Conservation (phyloP, 2,113 vertebrate species). For the Egretta garzetta region DNA sequence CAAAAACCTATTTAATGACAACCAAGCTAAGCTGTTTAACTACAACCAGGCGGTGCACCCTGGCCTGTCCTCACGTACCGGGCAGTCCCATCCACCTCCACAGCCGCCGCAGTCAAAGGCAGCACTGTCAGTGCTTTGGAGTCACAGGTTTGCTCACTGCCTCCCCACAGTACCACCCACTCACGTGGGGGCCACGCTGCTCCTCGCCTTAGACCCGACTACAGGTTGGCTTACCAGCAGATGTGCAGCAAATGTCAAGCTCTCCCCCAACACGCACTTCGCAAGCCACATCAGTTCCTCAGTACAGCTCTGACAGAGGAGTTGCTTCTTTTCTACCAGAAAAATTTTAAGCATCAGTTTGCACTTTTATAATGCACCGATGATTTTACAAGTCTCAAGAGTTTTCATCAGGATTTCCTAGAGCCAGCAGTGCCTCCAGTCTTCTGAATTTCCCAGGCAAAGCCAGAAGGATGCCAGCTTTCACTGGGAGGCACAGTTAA, state of each 20-base stretch:
- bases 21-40: neutral
- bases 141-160: neutral
- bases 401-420: neutral
- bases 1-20: neutral
- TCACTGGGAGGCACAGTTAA: neutral
- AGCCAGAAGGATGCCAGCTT: neutral
- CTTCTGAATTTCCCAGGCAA: neutral
- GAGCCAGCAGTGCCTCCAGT: neutral
- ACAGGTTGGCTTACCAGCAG: neutral
- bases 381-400: neutral
- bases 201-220: neutral
- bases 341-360: neutral
- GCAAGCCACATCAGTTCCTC: neutral
- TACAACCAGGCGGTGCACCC: neutral
- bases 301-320: neutral
- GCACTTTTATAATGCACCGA: neutral
- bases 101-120: neutral
- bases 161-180: neutral
- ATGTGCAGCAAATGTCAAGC: neutral
- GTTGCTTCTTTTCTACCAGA: neutral
- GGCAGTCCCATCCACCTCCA: neutral
- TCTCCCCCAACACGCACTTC: neutral
- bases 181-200: rapidly evolving
- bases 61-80: neutral
- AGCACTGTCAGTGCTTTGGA: neutral